These are phyloP conservation scores for Volucella inflata DNA, from an alignment of 2,888 invertebrate genomes.

Conservation along the genomic window DNA sequence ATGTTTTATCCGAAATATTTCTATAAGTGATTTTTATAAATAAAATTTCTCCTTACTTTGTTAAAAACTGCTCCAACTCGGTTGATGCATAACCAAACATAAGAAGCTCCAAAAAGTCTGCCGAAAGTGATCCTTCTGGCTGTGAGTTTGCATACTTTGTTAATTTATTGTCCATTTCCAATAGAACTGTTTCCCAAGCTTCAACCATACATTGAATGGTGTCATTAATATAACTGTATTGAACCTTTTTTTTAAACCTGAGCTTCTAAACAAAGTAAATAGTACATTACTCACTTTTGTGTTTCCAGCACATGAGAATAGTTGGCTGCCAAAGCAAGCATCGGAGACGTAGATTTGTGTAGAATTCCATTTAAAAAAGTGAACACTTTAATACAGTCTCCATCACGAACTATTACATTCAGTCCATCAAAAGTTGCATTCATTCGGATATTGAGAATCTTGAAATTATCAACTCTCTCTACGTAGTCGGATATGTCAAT, in stretches of 20 bases:
- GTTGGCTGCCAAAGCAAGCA: slow-evolving; percentile 87
- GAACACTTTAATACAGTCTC: slow-evolving; percentile 87
- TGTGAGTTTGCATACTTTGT: slow-evolving; percentile 93
- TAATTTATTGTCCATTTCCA: slow-evolving; percentile 97
- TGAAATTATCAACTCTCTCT: slow-evolving; percentile 85
- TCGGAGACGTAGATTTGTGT: slow-evolving; percentile 81
- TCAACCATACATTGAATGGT: slow-evolving; percentile 93
- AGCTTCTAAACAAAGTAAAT: background rate
- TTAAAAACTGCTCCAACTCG: slow-evolving; percentile 83
- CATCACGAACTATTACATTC: slow-evolving; percentile 87
- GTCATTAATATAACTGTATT: slow-evolving; percentile 86
- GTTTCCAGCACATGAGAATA: slow-evolving; percentile 90
- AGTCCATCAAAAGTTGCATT: slow-evolving; percentile 89
- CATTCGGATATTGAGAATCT: slow-evolving; percentile 87
- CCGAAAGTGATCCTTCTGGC: slow-evolving; percentile 92
- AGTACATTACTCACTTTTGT: slow-evolving; percentile 83
- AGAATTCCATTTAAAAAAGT: slow-evolving; percentile 82
- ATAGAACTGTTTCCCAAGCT: slow-evolving; percentile 96
- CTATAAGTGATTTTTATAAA: no score
- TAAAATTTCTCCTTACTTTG: slow-evolving; percentile 78
- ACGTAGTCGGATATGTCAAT: slow-evolving; percentile 86
- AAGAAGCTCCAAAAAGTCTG: slow-evolving; percentile 94
- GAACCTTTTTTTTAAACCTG: background rate
- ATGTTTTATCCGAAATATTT: no score
- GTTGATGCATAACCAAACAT: slow-evolving; percentile 88